phyloP scores from a whole-genome alignment of 2,888 invertebrate genomes.

The Protonemura montana region DNA sequence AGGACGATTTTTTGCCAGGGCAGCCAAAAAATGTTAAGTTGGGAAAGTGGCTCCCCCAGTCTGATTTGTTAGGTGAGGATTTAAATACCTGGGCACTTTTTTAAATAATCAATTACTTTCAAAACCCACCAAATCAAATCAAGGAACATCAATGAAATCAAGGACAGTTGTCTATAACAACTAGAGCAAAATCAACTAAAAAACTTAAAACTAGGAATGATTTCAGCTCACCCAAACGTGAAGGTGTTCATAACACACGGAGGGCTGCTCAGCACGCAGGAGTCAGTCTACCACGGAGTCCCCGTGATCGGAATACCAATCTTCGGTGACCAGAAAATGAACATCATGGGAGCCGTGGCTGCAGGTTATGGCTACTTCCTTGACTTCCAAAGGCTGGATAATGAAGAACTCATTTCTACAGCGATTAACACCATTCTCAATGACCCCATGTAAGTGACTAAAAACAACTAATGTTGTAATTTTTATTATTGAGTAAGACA shows the following conservation, averaged over 20 bases:
- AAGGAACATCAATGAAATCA: no score
- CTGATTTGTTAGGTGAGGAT: conserved; percentile 58
- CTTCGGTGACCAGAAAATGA: conserved; percentile 64
- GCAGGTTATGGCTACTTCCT: conserved; percentile 62
- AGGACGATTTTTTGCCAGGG: conserved; percentile 51
- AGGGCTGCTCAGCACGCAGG: conserved; percentile 65
- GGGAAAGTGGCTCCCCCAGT: conserved; percentile 55
- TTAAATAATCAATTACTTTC: no score
- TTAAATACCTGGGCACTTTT: no score
- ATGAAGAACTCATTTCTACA: conserved; percentile 49
- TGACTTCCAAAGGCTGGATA: conserved; percentile 54
- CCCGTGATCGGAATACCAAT: conserved; percentile 64
- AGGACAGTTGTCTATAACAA: no score
- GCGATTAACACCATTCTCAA: conserved; percentile 52
- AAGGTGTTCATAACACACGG: conserved; percentile 68
- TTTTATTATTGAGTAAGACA: no score
- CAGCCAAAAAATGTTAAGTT: conserved; percentile 53
- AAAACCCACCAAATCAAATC: no score
- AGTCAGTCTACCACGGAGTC: conserved; percentile 62
- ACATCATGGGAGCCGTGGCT: conserved; percentile 63
- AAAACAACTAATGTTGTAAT: no score
- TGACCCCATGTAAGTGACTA: conserved; percentile 53
- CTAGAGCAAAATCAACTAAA: no score
- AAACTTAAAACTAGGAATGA: no score
- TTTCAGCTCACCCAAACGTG: conserved; percentile 61